These are phyloP conservation scores for Hydrolagus colliei DNA, from an alignment of 2,797 vertebrate species.

Conservation along the genomic window DNA sequence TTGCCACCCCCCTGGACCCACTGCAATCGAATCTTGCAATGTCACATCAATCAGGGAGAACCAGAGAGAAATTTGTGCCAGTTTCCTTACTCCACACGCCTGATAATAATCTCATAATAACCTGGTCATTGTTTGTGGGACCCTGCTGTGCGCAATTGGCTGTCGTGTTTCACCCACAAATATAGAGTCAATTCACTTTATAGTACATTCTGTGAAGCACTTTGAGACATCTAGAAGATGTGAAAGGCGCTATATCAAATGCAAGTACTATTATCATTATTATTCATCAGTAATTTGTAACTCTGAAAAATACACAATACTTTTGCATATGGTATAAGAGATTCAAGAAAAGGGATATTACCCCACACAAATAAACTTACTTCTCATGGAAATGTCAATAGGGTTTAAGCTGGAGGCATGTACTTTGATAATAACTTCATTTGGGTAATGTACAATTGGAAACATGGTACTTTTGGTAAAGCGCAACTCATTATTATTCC, in stretches of 20 bases:
- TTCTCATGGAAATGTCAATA: constrained; percentile 87
- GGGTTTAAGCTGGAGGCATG: constrained; percentile 82
- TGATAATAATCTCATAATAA: no score
- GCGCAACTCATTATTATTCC: constrained; percentile 73
- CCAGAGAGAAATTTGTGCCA: no score
- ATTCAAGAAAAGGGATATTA: neutral
- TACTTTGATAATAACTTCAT: constrained; percentile 86
- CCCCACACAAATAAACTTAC: constrained; percentile 58
- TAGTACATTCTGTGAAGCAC: no score
- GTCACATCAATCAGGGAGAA: neutral
- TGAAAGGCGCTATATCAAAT: no score
- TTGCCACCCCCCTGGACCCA: no score
- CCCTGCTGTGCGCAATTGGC: no score
- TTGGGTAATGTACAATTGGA: constrained; percentile 77
- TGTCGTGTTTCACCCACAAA: no score
- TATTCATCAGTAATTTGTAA: neutral
- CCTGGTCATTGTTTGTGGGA: no score
- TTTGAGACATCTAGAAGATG: no score
- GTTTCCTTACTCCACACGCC: no score
- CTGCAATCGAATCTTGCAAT: neutral
- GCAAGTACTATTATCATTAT: no score
- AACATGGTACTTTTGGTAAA: constrained; percentile 70
- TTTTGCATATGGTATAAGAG: neutral
- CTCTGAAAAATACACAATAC: neutral
- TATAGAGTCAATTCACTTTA: no score